Evolutionary conservation across 2,888 invertebrate genomes (phyloP), one percentile per base, ranked within the genome.

Genomic region (Idaea dimidiata): DNA sequence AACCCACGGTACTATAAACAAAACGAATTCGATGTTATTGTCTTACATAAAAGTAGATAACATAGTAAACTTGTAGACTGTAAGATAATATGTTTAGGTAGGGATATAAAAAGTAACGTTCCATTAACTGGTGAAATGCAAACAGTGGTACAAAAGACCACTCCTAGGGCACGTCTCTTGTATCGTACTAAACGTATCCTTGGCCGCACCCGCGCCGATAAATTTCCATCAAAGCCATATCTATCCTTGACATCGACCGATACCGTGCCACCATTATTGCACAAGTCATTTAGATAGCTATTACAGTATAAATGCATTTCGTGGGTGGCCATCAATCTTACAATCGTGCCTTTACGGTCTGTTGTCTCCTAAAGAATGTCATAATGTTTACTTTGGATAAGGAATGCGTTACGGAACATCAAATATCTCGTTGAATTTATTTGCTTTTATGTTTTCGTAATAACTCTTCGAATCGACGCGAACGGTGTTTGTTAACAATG

Each of bases 221-320:
- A 90, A 90, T 89, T 84, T 81, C 84, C 87, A 88, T 88, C 87
- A 87, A 80, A 77, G 71, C 76, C 61, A 68, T 84, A 89, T 88
- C 87, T 87, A 88, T 89, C 88, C 87, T 88, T 86, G 85, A 85
- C 86, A 86, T 80, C 82, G 76, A 67, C 80, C 75, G 88, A 91
- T 89, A 91, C 43, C 43, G 74, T 74, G 75, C 77, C 74, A 76
- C 83, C 80, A 82, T 87, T 70, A 89, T 87, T 87, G 89, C 87
- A 87, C 82, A 81, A 78, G 18, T 81, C 86, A 86, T 90, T 90
- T 86, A 90, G 91, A 90, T 89, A 87, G 80, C 76, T 71, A 76
- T 81, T 81, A 90, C 86, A 87, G 83, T 88, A 86, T 85, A 86
- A 89, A 82, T 84, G 88, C 88, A 88, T 88, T 89, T 84, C 76